A percentile compares a stretch with the other conserved stretches of the same genome.
Evolutionary conservation across 2,797 vertebrate genomes (phyloP).

Genomic region (Crenuchus spilurus): DNA sequence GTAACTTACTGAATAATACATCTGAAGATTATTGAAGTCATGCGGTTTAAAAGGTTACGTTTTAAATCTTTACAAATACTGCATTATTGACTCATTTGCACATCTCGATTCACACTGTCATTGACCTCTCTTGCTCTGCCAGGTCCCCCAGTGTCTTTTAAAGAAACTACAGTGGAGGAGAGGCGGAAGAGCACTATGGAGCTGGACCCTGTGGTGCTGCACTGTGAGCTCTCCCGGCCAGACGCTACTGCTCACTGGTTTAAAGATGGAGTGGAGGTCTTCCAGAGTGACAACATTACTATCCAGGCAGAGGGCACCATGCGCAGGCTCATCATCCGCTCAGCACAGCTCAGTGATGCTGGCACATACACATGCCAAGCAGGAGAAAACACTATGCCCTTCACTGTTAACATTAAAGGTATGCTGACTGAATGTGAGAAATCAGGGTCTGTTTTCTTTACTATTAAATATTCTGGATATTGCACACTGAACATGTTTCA

Average conservation of each 20-base stretch:
- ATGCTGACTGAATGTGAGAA: no score
- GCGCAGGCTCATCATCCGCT: slow-evolving; percentile 80
- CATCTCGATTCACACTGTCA: background rate
- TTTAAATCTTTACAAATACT: no score
- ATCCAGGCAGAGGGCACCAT: slow-evolving; percentile 78
- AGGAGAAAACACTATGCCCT: slow-evolving; percentile 72
- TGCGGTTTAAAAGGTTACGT: no score
- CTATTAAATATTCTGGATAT: no score
- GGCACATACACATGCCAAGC: slow-evolving; percentile 82
- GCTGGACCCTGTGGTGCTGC: slow-evolving; percentile 82
- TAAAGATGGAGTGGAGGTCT: slow-evolving; percentile 80
- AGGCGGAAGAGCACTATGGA: slow-evolving; percentile 77
- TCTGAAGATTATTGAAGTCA: no score
- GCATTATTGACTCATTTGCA: background rate
- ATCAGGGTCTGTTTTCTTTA: no score
- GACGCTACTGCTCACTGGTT: slow-evolving; percentile 78
- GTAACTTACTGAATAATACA: no score
- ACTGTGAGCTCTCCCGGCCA: slow-evolving; percentile 81
- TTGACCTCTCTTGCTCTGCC: background rate
- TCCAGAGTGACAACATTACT: slow-evolving; percentile 71
- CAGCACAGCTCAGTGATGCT: slow-evolving; percentile 71
- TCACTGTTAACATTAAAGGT: slow-evolving; percentile 84
- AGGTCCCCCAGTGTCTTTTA: slow-evolving; percentile 76
- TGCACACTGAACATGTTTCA: no score
- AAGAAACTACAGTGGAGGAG: slow-evolving; percentile 66